These are phyloP conservation scores for Huso huso DNA, from an alignment of 2,797 vertebrate species.

Conservation along the genomic window DNA sequence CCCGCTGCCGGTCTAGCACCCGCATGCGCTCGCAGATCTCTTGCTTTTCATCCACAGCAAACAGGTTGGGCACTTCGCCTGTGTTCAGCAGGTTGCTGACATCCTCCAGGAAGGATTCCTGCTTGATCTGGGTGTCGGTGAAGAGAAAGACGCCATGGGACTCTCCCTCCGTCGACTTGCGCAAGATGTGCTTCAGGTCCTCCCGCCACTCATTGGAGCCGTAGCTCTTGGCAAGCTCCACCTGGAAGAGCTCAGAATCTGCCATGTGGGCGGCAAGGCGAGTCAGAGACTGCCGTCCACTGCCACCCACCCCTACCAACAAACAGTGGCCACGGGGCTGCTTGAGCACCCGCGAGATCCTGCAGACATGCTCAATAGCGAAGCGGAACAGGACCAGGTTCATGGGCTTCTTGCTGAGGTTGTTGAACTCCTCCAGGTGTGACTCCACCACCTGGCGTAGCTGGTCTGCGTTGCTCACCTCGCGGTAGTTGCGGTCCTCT, in stretches of 20 bases:
- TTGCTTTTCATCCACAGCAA: constrained; percentile 75
- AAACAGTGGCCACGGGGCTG: constrained; percentile 81
- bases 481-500: constrained; percentile 72
- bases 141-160: constrained; percentile 80
- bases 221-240: constrained; percentile 82
- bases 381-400: constrained; percentile 84
- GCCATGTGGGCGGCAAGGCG: constrained; percentile 79
- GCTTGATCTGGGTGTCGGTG: constrained; percentile 82
- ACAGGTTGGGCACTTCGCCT: constrained; percentile 85
- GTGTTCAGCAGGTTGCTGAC: constrained; percentile 83
- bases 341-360: constrained; percentile 80
- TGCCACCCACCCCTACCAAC: constrained; percentile 81
- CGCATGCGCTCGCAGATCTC: constrained; percentile 83
- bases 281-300: constrained; percentile 80
- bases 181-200: constrained; percentile 74
- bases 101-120: constrained; percentile 82
- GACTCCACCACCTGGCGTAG: constrained; percentile 67
- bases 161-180: constrained; percentile 68
- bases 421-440: constrained; percentile 81
- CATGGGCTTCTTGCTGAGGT: constrained; percentile 79
- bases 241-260: constrained; percentile 73
- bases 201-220: constrained; percentile 71
- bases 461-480: constrained; percentile 57
- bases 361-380: constrained; percentile 83
- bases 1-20: constrained; percentile 70